Percentiles rank a stretch among this genome's conserved stretches.
These are phyloP conservation scores for Sabatieria punctata DNA, from an alignment of 2,888 invertebrate genomes.

Conservation along the genomic window DNA sequence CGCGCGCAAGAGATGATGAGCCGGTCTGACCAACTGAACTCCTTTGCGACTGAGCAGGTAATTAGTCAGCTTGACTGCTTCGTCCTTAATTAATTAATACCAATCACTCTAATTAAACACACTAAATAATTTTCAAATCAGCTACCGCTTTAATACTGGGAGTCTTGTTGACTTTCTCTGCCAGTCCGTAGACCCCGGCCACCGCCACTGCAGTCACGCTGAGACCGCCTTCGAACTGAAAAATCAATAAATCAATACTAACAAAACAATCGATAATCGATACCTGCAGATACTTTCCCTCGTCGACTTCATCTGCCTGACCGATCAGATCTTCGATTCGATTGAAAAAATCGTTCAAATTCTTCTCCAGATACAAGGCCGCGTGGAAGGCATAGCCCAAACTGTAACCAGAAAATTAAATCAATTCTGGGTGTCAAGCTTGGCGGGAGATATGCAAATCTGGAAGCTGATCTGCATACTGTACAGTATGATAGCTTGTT, in stretches of 20 bases:
- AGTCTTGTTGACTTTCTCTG: slow-evolving; percentile 46
- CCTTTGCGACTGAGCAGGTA: slow-evolving; percentile 55
- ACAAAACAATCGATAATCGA: background rate
- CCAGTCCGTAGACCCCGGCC: slow-evolving; percentile 47
- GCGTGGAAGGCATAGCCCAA: slow-evolving; percentile 66
- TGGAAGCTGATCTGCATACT: too few relatives aligned
- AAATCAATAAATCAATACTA: background rate
- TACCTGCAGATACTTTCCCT: slow-evolving; percentile 51
- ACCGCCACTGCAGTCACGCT: slow-evolving; percentile 41
- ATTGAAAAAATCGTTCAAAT: slow-evolving; percentile 13
- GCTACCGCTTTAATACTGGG: slow-evolving; percentile 48
- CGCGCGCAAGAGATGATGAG: slow-evolving; percentile 59
- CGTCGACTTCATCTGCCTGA: slow-evolving; percentile 87
- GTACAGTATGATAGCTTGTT: too few relatives aligned
- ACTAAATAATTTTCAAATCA: background rate
- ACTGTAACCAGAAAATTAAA: slow-evolving; percentile 37
- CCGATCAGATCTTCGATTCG: slow-evolving; percentile 62
- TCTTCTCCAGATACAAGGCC: slow-evolving; percentile 52
- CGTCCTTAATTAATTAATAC: slow-evolving; percentile 40
- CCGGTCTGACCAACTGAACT: slow-evolving; percentile 67
- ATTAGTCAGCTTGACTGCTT: slow-evolving; percentile 69
- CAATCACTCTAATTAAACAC: background rate
- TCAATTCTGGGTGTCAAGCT: background rate
- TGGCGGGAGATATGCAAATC: too few relatives aligned
- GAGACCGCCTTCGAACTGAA: slow-evolving; percentile 14